Percentiles rank a stretch among this genome's conserved stretches.
phyloP scores from a whole-genome alignment of 2,113 vertebrate species.

The Mirounga angustirostris region DNA sequence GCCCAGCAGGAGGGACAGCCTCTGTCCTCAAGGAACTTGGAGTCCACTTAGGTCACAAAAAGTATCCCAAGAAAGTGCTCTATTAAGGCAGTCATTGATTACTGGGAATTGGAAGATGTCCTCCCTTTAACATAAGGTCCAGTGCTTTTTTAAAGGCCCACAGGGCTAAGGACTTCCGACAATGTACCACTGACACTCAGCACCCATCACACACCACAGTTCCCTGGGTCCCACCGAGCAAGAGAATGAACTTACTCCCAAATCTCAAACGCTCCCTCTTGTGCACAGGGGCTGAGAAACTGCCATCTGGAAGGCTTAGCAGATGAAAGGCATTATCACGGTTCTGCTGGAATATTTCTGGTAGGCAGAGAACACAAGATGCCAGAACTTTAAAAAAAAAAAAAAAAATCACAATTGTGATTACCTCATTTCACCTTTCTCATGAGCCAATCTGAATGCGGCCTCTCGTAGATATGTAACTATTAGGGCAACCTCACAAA shows the following conservation, averaged over 20 bases:
- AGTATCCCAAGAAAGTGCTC: conserved; percentile 17
- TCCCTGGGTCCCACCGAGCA: not conserved
- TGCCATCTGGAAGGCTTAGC: conserved; percentile 71
- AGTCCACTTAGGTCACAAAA: not conserved
- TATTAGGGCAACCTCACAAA: not conserved
- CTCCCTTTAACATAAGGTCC: not conserved
- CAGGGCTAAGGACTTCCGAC: not conserved
- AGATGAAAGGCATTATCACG: conserved; percentile 48
- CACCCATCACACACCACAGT: not conserved
- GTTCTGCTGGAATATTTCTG: conserved; percentile 64
- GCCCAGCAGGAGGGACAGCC: not conserved
- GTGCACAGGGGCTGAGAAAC: conserved; percentile 47
- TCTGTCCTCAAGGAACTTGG: not conserved
- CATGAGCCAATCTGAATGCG: conserved; percentile 15
- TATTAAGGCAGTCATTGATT: not conserved
- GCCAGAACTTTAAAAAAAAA: conserved; percentile 41
- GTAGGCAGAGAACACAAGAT: conserved; percentile 69
- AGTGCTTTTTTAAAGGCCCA: not conserved
- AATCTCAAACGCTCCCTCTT: not conserved
- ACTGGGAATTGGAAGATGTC: not conserved
- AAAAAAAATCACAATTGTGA: conserved; percentile 55
- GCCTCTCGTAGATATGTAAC: not conserved
- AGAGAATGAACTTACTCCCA: not conserved
- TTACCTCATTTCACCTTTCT: conserved; percentile 77
- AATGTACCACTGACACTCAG: not conserved